Evolutionary conservation across 2,113 vertebrate genomes (phyloP).

Genomic region (Glaucomys volans): DNA sequence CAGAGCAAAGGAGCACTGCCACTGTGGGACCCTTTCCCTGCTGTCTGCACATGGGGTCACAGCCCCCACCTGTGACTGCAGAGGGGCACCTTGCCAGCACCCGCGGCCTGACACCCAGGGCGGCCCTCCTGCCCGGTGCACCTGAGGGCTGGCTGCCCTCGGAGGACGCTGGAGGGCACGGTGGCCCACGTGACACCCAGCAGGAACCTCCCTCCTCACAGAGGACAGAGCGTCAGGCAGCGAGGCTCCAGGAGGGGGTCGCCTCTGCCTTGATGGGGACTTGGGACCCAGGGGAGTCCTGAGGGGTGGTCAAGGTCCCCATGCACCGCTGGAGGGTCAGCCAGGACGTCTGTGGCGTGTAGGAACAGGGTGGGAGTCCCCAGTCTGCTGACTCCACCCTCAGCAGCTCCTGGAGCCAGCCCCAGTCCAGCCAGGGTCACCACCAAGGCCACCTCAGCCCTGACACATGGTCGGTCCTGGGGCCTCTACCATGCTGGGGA

Average conservation of each 20-base stretch:
- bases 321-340: rapidly evolving
- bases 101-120: neutral
- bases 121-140: rapidly evolving
- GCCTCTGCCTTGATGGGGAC: neutral
- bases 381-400: neutral
- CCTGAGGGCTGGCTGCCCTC: neutral
- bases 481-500: neutral
- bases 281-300: neutral
- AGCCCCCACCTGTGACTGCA: neutral
- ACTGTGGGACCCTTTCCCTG: neutral
- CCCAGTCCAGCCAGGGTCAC: rapidly evolving
- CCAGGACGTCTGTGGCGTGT: rapidly evolving
- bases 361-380: neutral
- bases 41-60: neutral
- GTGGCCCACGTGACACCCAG: rapidly evolving
- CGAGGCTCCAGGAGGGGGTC: rapidly evolving
- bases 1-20: neutral
- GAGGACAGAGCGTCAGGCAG: rapidly evolving
- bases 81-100: neutral
- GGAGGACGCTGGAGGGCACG: rapidly evolving
- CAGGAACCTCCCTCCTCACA: neutral
- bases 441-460: rapidly evolving
- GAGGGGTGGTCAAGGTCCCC: rapidly evolving
- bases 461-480: rapidly evolving
- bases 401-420: neutral